Evolutionary conservation across 2,888 invertebrate species (phyloP).

Genomic region (Diaphora mendica): DNA sequence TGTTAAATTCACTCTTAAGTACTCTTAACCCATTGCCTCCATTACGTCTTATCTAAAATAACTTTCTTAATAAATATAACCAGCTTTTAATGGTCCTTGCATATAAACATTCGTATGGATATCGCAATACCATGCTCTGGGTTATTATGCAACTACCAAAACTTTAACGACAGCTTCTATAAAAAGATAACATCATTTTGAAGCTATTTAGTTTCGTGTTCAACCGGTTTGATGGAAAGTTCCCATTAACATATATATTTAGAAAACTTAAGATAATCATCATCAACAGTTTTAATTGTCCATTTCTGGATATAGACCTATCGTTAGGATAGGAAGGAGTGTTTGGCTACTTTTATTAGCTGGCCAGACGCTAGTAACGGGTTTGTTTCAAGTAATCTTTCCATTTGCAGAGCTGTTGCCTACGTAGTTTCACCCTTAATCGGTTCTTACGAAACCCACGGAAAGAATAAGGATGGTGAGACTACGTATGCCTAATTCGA

Average conservation of each 20-base stretch:
- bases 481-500: no score
- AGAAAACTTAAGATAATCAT: neutral
- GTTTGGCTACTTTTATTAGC: no score
- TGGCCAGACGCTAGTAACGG: no score
- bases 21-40: neutral
- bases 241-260: neutral
- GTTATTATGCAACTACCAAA: slow-evolving; percentile 1
- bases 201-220: neutral
- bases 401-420: no score
- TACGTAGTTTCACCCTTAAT: no score
- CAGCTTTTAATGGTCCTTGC: neutral
- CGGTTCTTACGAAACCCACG: no score
- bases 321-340: no score
- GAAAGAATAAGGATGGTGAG: no score
- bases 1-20: neutral
- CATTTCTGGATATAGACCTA: no score
- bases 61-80: neutral
- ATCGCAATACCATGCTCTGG: neutral
- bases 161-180: neutral
- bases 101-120: neutral
- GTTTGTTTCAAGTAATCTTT: no score
- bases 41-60: neutral
- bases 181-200: neutral
- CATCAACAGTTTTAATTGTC: no score
- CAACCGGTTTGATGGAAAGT: neutral